Base-by-base conservation (phyloP, 2,888 invertebrate species). In the Laspeyria flexula region DNA sequence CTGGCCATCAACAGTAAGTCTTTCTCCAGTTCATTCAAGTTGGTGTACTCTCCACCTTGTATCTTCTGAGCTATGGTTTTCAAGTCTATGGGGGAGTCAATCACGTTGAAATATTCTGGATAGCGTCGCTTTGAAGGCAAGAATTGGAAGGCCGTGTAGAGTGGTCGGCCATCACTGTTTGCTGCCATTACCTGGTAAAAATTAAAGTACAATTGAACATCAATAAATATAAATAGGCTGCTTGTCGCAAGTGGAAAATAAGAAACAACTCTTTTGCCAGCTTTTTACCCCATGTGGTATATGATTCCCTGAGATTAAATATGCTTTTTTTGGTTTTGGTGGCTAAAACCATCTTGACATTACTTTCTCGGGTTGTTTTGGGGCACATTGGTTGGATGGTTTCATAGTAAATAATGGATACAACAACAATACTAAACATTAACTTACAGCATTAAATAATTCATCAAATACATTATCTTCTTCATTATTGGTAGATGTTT, bases 51-150 rank as follows among this genome's bases (percentile, higher is more conserved):
- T 43, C 95, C 95, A 49, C 95, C 95, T 86, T 97, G 97, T 43
- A 99, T 97, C 86, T 97, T 98, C 50, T 95, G 95, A 0, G 98
- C 99, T 47, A 99, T 98, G 52, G 95, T 95, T 88, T 98, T 97
- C 73, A 99, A 88, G 88, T 99, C 99, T 59, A 99, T 97, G 0
- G 99, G 99, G 58, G 95, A 95, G 55, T 98, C 97, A 48, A 99
- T 99, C 0, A 99, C 95, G 68, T 96, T 96, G 83, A 97, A 99
- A 89, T 99, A 99, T 75, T 98, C 97, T 0, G 99, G 99, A 85
- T 99, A 99, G 55, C 96, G 95, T 88, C 97, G 96, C 83, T 96
- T 97, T 0, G 98, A 97, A 0, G 99, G 99, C 42, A 99, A 93
- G 48, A 99, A 93, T 80, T 98, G 97, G 84, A 99, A 99, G 63